Evolutionary conservation across 2,888 invertebrate species (phyloP), one percentile per base, ranked within the genome.

Genomic region (Agrenia bidenticulata): DNA sequence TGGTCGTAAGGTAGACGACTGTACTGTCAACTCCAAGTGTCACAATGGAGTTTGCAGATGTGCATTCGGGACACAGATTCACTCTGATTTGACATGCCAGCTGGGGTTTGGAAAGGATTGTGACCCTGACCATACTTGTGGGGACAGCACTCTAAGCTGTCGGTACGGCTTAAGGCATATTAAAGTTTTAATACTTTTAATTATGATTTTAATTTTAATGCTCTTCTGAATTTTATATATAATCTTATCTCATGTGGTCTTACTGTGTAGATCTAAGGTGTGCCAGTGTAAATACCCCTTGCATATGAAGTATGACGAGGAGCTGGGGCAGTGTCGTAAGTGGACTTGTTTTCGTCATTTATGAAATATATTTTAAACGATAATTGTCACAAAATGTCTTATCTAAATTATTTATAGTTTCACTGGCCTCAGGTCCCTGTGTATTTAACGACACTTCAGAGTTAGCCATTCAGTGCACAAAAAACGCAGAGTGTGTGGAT

Each of bases 251-350:
- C n/a, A 45, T 9, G 23, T 45, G 45, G 9, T 17, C 19, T 15
- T 5, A 45, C 51, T 9, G 9, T 51, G 11, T 2, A 59, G 65
- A 7, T 61, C 63, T 1, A 64, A 67, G 37, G 45, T 67, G 21
- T 72, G 72, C 27, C 69, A 69, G 39, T 72, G 72, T 27, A 72
- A 72, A 49, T 69, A 63, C 50, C 67, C 64, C 0, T 41, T 63
- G n/a, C 72, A 72, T 42, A 67, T 67, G 69, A 57, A 61, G 39
- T 72, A 69, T 37, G 69, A 69, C 13, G 69, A 67, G 42, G 26
- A 21, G 1, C 4, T 23, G 1, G 65, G 62, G 0, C 67, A 72
- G 32, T 72, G 72, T 41, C 23, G 58, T 58, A 27, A 55, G 27
- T 32, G n/a, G n/a, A n/a, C n/a, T n/a, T n/a, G n/a, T n/a, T n/a